A percentile compares a stretch with the other conserved stretches of the same genome.
Conservation (phyloP, 2,888 invertebrate species). For the Parapristionchus giblindavisi region DNA sequence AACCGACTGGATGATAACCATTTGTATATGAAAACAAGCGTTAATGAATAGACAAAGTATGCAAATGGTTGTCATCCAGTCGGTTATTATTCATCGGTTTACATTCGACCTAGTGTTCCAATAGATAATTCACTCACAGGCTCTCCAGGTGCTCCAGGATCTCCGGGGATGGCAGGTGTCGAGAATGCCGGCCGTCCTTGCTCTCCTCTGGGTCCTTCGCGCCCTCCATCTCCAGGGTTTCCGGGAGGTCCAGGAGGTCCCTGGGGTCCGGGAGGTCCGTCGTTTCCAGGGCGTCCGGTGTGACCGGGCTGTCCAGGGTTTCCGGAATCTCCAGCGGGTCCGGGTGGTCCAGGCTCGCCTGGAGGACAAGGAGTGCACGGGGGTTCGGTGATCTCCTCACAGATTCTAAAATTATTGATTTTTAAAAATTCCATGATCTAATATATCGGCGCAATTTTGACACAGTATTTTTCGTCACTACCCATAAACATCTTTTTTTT, state of each 20-base stretch:
- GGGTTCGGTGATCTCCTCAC: slow-evolving; percentile 68
- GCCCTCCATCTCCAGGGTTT: slow-evolving; percentile 60
- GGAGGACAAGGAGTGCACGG: slow-evolving; percentile 69
- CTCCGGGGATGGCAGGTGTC: slow-evolving; percentile 68
- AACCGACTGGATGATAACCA: too few relatives aligned
- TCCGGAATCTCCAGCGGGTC: slow-evolving; percentile 58
- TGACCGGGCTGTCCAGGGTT: slow-evolving; percentile 58
- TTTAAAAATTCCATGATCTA: too few relatives aligned
- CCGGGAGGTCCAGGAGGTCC: slow-evolving; percentile 68
- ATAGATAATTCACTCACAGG: too few relatives aligned
- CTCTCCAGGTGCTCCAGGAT: slow-evolving; percentile 68
- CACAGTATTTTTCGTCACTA: too few relatives aligned
- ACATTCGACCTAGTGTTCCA: too few relatives aligned
- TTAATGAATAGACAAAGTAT: too few relatives aligned
- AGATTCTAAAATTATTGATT: slow-evolving; percentile 60
- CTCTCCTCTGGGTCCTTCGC: slow-evolving; percentile 68
- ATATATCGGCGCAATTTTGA: too few relatives aligned
- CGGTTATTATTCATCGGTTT: too few relatives aligned
- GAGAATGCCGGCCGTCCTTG: slow-evolving; percentile 68
- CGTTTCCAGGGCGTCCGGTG: slow-evolving; percentile 67
- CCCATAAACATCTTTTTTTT: too few relatives aligned
- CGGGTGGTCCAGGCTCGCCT: slow-evolving; percentile 66
- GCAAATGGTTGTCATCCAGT: too few relatives aligned
- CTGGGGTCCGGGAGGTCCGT: slow-evolving; percentile 65
- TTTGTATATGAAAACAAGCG: too few relatives aligned